phyloP scores from a whole-genome alignment of 2,797 vertebrate species.

The Crypturellus tataupa region DNA sequence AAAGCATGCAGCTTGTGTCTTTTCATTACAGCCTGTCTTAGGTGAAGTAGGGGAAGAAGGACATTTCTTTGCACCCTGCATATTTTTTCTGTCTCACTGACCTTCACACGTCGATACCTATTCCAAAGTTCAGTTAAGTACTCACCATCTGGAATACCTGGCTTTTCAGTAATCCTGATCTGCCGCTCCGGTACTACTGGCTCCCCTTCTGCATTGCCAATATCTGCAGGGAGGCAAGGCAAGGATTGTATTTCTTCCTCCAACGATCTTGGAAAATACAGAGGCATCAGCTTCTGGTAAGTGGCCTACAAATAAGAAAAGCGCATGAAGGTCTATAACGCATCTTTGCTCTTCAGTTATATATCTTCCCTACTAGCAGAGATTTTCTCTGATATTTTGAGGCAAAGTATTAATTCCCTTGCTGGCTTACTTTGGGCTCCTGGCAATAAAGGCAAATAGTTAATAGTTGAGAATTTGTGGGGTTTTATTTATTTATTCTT shows the following conservation, averaged over 20 bases:
- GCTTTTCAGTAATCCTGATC: conserved; percentile 96
- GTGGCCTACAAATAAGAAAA: conserved; percentile 81
- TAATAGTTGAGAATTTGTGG: background rate
- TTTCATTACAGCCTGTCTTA: background rate
- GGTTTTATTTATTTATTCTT: background rate
- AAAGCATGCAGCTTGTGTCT: background rate
- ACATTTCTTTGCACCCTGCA: background rate
- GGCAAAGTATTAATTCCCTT: background rate
- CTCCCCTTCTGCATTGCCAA: conserved; percentile 95
- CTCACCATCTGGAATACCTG: conserved; percentile 90
- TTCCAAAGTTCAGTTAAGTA: background rate
- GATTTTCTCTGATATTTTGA: background rate
- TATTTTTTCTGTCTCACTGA: background rate
- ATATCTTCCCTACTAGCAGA: background rate
- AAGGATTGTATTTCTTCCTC: conserved; percentile 88
- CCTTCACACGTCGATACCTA: background rate
- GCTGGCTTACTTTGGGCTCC: background rate
- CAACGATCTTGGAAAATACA: conserved; percentile 93
- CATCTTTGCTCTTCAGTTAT: background rate
- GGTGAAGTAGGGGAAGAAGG: background rate
- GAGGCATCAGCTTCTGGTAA: conserved; percentile 91
- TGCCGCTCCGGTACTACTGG: conserved; percentile 95
- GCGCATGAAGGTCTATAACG: background rate
- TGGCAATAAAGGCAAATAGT: background rate
- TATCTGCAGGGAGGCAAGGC: conserved; percentile 91